Evolutionary conservation across 2,797 vertebrate species (phyloP).

Genomic region (Steatocranus sp.): DNA sequence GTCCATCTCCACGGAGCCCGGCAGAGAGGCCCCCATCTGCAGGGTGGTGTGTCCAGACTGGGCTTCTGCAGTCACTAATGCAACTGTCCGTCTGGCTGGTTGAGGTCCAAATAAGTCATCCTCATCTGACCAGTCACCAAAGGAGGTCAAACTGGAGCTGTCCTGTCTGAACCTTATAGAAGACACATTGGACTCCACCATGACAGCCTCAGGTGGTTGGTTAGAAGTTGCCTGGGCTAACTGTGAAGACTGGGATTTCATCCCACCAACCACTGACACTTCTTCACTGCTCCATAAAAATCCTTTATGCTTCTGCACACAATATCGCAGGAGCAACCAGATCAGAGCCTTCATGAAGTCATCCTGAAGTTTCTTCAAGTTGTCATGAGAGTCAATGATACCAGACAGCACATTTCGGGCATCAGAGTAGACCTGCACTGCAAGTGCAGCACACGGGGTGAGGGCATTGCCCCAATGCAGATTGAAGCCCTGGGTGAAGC

Average conservation of each 20-base stretch:
- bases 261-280: conserved; percentile 47
- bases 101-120: conserved; percentile 88
- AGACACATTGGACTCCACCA: conserved; percentile 66
- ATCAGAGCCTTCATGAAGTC: conserved; percentile 92
- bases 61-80: conserved; percentile 72
- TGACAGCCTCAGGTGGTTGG: conserved; percentile 54
- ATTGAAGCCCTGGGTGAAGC: conserved; percentile 80
- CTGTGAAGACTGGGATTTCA: conserved; percentile 73
- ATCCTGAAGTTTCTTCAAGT: conserved; percentile 88
- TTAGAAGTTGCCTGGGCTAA: conserved; percentile 56
- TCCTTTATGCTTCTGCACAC: conserved; percentile 77
- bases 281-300: conserved; percentile 59
- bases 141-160: conserved; percentile 81
- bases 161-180: conserved; percentile 72
- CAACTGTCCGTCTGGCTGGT: conserved; percentile 72
- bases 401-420: conserved; percentile 90
- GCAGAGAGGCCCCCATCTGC: conserved; percentile 79
- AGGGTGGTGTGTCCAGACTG: conserved; percentile 57
- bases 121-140: conserved; percentile 91
- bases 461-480: conserved; percentile 89
- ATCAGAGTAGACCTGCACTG: conserved; percentile 89
- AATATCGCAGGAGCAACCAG: conserved; percentile 89
- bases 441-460: conserved; percentile 86
- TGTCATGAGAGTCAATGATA: conserved; percentile 93
- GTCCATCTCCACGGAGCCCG: conserved; percentile 87